Base-by-base conservation (phyloP, 2,888 invertebrate genomes). In the Andrena bicolor region DNA sequence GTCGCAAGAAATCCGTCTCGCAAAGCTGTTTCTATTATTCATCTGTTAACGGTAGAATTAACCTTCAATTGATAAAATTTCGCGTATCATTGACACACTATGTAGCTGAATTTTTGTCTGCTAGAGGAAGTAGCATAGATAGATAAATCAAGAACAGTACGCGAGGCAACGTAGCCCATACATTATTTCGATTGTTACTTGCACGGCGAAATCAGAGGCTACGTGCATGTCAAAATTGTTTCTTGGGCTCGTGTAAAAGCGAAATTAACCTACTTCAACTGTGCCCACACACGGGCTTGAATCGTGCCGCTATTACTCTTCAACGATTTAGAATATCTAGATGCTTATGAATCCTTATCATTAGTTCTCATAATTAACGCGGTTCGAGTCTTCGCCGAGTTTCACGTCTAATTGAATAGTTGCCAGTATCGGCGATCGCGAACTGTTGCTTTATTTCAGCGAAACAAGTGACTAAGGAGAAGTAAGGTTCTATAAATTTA, bases 241-340 rank as follows among this genome's bases (percentile, higher is more conserved):
- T 53, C 66, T 64, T 20, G 78, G 28, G 69, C 76, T 76, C 80
- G 72, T 87, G 80, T 72, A 75, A 83, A 73, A 83, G 63, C 53
- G 75, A 83, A 83, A 83, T 86, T 86, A 86, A 86, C 87, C 86
- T 78, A 85, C 64, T 86, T 86, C 65, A 30, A 61, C 48, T 48
- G 26, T 56, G 69, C 41, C 56, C 61, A 58, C 53, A 72, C 60
- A 49, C 35, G 68, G n/a, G 69, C 49, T 58, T 30, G 32, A 66
- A 78, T 78, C 58, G 30, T 58, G 68, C 16, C 58, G 32, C 63
- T 61, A 63, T 66, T 69, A 64, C 41, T 26, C 26, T 61, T 60
- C 35, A 32, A 53, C 48, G 16, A 16, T 23, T 41, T 80, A 23
- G 20, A 53, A 53, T 23, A 20, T 53, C 7, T 51, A 51, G 23